Evolutionary conservation across 2,888 invertebrate species (phyloP).

Genomic region (Stramonita haemastoma): DNA sequence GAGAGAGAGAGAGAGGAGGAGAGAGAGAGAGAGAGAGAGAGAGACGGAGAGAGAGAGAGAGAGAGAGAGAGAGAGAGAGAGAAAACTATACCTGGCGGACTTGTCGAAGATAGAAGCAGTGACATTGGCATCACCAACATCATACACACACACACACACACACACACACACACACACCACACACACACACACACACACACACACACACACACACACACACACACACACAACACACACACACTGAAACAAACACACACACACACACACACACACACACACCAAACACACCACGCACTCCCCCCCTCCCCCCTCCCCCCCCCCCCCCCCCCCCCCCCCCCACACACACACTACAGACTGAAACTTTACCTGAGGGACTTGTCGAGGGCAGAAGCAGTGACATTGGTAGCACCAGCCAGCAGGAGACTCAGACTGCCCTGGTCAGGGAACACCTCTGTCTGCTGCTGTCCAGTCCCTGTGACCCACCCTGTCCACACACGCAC

Average conservation of each 20-base stretch:
- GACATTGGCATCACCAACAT: too few relatives aligned
- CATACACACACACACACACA: conserved; percentile 13
- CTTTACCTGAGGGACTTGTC: neutral
- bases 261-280: conserved; percentile 28
- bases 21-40: neutral
- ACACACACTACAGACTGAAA: neutral
- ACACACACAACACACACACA: conserved; percentile 23
- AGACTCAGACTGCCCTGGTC: neutral
- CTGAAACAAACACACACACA: conserved; percentile 27
- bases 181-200: conserved; percentile 29
- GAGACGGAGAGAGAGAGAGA: neutral
- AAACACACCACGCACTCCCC: too few relatives aligned
- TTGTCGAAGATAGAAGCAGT: neutral
- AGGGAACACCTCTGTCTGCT: neutral
- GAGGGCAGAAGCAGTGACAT: neutral
- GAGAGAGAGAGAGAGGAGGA: neutral
- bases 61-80: neutral
- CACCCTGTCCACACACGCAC: too few relatives aligned
- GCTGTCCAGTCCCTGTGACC: neutral
- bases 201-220: conserved; percentile 26
- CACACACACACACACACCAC: conserved; percentile 32
- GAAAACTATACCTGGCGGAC: neutral
- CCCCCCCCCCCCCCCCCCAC: too few relatives aligned
- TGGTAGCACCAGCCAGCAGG: neutral
- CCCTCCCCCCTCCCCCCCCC: too few relatives aligned